Percentiles rank a stretch among this genome's conserved stretches.
phyloP scores from a whole-genome alignment of 53 echinoderm and acorn worm genomes.

The Actinopyga echinites region DNA sequence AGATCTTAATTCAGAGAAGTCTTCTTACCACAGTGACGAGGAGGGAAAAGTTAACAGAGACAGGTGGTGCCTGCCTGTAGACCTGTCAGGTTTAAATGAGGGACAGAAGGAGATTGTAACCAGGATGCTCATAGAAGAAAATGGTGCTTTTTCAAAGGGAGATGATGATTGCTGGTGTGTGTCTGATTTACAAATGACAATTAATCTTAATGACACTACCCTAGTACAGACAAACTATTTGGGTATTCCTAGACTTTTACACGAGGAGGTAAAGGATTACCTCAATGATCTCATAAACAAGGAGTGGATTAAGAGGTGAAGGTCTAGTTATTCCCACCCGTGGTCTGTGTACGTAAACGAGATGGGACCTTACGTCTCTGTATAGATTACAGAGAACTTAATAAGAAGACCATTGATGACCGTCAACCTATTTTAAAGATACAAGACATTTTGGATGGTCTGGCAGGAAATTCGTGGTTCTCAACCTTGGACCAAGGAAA shows the following conservation, averaged over 20 bases:
- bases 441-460: conserved; percentile 55
- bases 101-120: not conserved
- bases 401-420: conserved; percentile 59
- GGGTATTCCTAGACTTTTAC: conserved; percentile 51
- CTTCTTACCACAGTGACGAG: too few species aligned
- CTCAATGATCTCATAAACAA: too few species aligned
- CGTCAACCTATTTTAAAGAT: conserved; percentile 56
- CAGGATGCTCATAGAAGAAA: conserved; percentile 41
- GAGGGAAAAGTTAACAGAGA: not conserved
- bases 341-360: conserved; percentile 66
- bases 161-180: not conserved
- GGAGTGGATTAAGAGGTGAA: too few species aligned
- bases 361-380: too few species aligned
- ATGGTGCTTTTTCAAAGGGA: conserved; percentile 29
- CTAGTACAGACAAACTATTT: too few species aligned
- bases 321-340: conserved; percentile 52
- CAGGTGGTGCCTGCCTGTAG: not conserved
- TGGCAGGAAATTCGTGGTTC: conserved; percentile 41
- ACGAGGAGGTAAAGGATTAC: conserved; percentile 63
- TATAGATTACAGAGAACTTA: conserved; percentile 66
- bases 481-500: too few species aligned
- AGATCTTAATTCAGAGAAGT: too few species aligned
- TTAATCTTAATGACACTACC: too few species aligned
- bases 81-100: not conserved
- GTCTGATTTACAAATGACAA: conserved; percentile 25